Evolutionary conservation across 2,888 invertebrate species (phyloP), one percentile per base, ranked within the genome.

Genomic region (Callimorpha dominula): DNA sequence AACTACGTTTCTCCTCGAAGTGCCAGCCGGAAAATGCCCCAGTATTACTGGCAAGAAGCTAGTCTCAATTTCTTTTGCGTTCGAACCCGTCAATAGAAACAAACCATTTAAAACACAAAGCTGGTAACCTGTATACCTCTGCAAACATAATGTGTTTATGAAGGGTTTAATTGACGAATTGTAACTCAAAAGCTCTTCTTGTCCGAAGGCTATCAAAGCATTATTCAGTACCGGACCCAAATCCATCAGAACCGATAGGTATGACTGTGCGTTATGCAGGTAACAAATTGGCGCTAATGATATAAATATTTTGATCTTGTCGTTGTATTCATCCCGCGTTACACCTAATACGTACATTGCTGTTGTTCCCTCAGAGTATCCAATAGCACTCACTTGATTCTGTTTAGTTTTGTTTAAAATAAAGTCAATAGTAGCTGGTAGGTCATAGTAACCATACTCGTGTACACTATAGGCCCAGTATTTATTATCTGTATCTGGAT

Each of bases 361-460:
- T 0, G 96, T 96, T 0, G 96, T 96, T 0, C 97, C 98, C 85
- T 95, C 93, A 0, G 97, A 98, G 86, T 97, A 97, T 0, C 97
- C 98, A 12, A 97, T 90, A 83, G 97, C 97, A 80, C 96, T 96
- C 0, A 98, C 76, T 68, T 96, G 90, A 8, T 92, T 75, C 60
- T 96, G 92, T 0, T 94, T 93, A 0, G 97, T 97, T 12, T 78
- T 76, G 1, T 82, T 70, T 14, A 89, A 71, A 14, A 92, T 76
- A 12, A 85, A 88, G 75, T 93, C 92, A 20, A 92, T 96, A 87
- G 96, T 96, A 0, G 97, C 96, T 0, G 98, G 97, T 1, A 98
- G 80, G 87, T 98, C 98, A 80, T 96, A 96, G 40, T 89, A 81
- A 0, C 97, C 98, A 88, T 97, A 97, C 85, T 98, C 97, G 86